Percentiles rank a stretch among this genome's conserved stretches.
phyloP scores from a whole-genome alignment of 1,140 invertebrate genomes.

The Drosophila athabasca region DNA sequence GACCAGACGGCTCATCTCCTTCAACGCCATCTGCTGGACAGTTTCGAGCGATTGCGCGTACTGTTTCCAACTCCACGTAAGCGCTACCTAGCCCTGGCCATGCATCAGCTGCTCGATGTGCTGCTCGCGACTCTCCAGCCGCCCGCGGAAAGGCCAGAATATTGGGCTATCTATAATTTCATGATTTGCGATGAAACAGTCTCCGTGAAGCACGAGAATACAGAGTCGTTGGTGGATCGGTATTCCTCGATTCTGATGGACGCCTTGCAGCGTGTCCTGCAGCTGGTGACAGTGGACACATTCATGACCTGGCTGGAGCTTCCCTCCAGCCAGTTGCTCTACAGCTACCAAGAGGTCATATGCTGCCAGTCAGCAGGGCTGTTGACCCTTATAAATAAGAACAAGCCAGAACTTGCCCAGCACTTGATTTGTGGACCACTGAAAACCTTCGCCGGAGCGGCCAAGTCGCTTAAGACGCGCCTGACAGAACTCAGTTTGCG shows the following conservation, averaged over 20 bases:
- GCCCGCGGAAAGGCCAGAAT: background rate
- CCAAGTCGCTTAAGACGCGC: conserved; percentile 46
- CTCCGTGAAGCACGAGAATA: background rate
- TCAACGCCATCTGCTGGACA: conserved; percentile 40
- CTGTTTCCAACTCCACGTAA: conserved; percentile 10
- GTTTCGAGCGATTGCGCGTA: conserved; percentile 9
- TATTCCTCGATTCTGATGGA: conserved; percentile 48
- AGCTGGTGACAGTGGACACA: conserved; percentile 53
- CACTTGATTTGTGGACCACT: conserved; percentile 45
- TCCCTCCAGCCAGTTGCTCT: conserved; percentile 21
- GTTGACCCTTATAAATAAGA: background rate
- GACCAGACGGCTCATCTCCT: conserved; percentile 17
- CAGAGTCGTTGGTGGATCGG: background rate
- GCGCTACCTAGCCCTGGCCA: conserved; percentile 38
- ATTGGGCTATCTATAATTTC: conserved; percentile 10
- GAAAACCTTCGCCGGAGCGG: conserved; percentile 38
- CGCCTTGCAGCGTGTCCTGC: conserved; percentile 56
- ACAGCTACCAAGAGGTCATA: conserved; percentile 52
- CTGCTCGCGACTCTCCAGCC: background rate
- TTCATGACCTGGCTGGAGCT: conserved; percentile 72
- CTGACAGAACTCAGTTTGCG: conserved; percentile 47
- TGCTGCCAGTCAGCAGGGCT: conserved; percentile 23
- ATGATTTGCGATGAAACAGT: conserved; percentile 12
- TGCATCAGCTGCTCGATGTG: conserved; percentile 23
- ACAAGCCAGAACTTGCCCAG: background rate